Percentiles rank a stretch among this genome's conserved stretches.
Conservation (phyloP, 1,140 invertebrate species). For the Drosophila seguyi region DNA sequence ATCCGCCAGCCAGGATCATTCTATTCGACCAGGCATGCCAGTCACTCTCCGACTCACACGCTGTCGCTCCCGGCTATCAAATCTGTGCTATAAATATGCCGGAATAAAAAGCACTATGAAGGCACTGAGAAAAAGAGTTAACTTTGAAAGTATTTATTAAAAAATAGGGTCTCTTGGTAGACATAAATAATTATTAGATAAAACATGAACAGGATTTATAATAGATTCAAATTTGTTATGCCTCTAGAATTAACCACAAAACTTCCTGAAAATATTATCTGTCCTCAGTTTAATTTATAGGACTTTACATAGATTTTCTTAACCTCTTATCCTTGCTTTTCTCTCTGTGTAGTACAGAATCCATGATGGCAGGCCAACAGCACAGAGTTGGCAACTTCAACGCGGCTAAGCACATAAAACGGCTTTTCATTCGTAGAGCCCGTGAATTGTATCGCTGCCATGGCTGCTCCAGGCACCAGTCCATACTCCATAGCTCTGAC, state of each 20-base stretch:
- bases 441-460: conserved; percentile 12
- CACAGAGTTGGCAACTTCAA: conserved; percentile 22
- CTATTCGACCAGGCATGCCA: conserved; percentile 54
- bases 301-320: not conserved
- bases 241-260: not conserved
- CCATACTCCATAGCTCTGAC: conserved; percentile 5
- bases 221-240: not conserved
- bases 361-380: conserved; percentile 7
- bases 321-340: not conserved
- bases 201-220: accelerated
- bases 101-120: conserved; percentile 8
- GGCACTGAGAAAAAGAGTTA: not conserved
- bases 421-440: conserved; percentile 38
- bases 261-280: accelerated
- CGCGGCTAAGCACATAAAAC: conserved; percentile 47
- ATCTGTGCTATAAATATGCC: conserved; percentile 45
- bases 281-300: not conserved
- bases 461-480: conserved; percentile 11
- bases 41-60: conserved; percentile 16
- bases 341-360: not conserved
- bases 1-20: conserved; percentile 28
- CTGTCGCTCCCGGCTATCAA: conserved; percentile 43
- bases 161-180: not conserved
- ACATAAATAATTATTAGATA: not conserved
- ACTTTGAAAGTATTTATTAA: too few species aligned